Base-by-base conservation (phyloP, 2,888 invertebrate genomes). In the Drosophila melanocephala region DNA sequence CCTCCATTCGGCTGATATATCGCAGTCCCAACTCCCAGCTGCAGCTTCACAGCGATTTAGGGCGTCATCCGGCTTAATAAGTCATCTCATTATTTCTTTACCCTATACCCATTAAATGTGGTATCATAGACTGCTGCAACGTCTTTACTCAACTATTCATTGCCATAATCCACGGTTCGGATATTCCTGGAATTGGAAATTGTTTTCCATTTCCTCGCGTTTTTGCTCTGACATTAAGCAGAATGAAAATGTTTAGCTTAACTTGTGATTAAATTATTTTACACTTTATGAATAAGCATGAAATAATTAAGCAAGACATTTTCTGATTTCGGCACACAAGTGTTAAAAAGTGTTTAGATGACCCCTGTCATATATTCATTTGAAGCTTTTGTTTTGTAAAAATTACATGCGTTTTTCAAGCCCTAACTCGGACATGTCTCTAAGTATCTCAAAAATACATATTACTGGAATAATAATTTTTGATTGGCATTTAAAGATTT, bases 1-100 rank as follows among this genome's bases (percentile, higher is more conserved):
- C 12, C 22, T 7, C 10, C 22, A 35, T 26, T 37, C 28, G 7
- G 67, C 75, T 72, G 77, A 62, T 66, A 57, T 60, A 68, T 82
- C 73, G 63, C 62, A 50, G 61, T 60, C 30, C 26, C 33, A 32
- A 44, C 66, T 42, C 35, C 39, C 35, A 59, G 32, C 58, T 59
- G 42, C 60, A 59, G 39, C 22, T n/a, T 14, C 33, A 28, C 28
- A 7, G 52, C 56, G 62, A 52, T 51, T 55, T 67, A 61, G 77
- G 67, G 59, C 82, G 44, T 72, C 67, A 71, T 81, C 39, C 32
- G 32, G 72, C 91, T 90, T 87, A 90, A 89, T 89, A 89, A 89
- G 91, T 89, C 81, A 68, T 68, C 90, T 85, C 91, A 91, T 86
- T 91, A 86, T 89, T 89, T 85, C 72, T 61, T 51, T 58, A 42